Evolutionary conservation across 1,140 invertebrate species (phyloP), one percentile per base, ranked within the genome.

Genomic region (Drosophila lowei): DNA sequence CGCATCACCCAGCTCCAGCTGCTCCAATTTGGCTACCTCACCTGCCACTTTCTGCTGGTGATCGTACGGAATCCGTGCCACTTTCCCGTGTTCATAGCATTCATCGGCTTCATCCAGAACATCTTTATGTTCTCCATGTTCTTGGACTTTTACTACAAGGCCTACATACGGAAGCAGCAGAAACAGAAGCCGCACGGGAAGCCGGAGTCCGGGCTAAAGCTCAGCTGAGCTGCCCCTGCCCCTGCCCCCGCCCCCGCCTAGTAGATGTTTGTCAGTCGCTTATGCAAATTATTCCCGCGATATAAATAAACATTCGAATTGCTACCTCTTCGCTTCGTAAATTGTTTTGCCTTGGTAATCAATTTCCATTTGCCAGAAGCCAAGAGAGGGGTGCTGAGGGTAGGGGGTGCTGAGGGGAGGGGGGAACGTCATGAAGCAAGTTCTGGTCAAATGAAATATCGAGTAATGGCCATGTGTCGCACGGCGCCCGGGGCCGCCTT

Each of bases 11-110:
- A 90, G 70, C 52, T 91, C 54, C 90, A 91, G 41, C 61, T 91
- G 53, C 7, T 73, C 3, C 90, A 91, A 56, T 91, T 91, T 21
- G 89, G 95, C 1, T 49, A 95, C 1, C 92, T 97, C 16, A 92
- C 94, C 2, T 77, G 95, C 18, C 96, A 97, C 23, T 91, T 90
- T 53, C 34, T 79, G 21, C 50, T 81, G 15, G 83, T 86, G 11
- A 71, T 91, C 6, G n/a, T 91, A 1, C 68, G 56, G 7, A 90
- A 90, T 50, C 65, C 77, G 0, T 91, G 90, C 44, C 62, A 75
- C 18, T 84, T 85, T 34, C 83, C 89, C 1, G 25, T 49, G 1
- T 56, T 89, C 16, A 65, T 90, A 2, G 63, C 79, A 0, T 75
- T 90, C 49, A 71, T 90, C 8, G 89, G 83, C 0, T 62, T 75